Evolutionary conservation across 2,113 vertebrate species (phyloP).

Genomic region (Leucopsar rothschildi): DNA sequence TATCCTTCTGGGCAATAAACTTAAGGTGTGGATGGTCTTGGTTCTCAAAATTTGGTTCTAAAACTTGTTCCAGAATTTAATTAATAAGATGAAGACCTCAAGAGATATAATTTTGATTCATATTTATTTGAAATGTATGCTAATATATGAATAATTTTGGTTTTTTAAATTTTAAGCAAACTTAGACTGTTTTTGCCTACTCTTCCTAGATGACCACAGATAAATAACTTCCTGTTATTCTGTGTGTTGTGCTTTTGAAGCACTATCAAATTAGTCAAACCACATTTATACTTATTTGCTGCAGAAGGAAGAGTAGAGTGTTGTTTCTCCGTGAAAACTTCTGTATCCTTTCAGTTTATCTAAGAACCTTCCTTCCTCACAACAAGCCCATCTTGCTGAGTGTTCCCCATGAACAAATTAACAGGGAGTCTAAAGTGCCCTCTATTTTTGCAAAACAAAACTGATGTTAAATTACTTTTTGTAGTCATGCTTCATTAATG

Average conservation of each 20-base stretch:
- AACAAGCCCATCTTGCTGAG: not conserved
- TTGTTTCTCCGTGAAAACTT: not conserved
- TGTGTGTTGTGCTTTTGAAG: not conserved
- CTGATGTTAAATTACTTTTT: not conserved
- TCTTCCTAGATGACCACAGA: not conserved
- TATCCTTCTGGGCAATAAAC: not conserved
- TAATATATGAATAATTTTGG: not conserved
- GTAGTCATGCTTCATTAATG: not conserved
- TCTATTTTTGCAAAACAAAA: not conserved
- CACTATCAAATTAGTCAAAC: not conserved
- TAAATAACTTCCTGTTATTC: not conserved
- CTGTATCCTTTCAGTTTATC: not conserved
- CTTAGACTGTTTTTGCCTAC: not conserved
- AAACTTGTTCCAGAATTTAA: not conserved
- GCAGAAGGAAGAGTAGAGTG: not conserved
- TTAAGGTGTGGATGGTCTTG: not conserved
- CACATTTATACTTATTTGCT: not conserved
- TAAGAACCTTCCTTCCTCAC: not conserved
- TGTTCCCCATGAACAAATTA: accelerated
- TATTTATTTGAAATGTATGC: not conserved
- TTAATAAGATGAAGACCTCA: not conserved
- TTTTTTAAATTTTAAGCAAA: not conserved
- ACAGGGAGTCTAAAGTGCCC: not conserved
- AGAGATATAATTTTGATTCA: not conserved
- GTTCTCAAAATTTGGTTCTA: not conserved